These are phyloP conservation scores for Chydorus sphaericus DNA, from an alignment of 2,888 invertebrate genomes.

Conservation along the genomic window DNA sequence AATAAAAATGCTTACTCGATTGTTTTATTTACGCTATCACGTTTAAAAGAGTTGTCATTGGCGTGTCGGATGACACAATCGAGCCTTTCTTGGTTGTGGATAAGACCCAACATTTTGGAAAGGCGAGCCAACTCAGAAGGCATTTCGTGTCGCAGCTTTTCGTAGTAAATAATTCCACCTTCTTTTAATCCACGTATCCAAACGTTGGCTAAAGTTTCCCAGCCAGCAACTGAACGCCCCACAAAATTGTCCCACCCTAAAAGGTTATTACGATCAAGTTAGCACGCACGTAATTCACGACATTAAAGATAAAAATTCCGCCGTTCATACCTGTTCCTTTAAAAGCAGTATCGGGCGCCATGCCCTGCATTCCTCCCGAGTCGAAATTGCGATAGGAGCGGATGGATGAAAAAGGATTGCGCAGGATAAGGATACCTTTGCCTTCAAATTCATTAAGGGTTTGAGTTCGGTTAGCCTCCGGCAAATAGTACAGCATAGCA, in stretches of 20 bases:
- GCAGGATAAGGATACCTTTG: conserved; percentile 19
- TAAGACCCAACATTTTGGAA: conserved; percentile 15
- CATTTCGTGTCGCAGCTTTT: conserved; percentile 15
- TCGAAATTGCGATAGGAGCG: conserved; percentile 20
- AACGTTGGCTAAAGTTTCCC: conserved; percentile 19
- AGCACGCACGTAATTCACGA: background rate
- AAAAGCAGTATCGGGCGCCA: conserved; percentile 19
- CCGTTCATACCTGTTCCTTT: conserved; percentile 19
- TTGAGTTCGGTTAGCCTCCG: conserved; percentile 12
- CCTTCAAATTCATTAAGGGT: conserved; percentile 16
- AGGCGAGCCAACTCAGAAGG: conserved; percentile 15
- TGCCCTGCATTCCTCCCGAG: conserved; percentile 19
- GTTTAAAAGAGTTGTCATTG: conserved; percentile 13
- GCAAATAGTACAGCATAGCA: conserved; percentile 10
- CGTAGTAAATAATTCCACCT: conserved; percentile 18
- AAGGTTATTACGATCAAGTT: background rate
- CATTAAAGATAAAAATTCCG: too few relatives aligned
- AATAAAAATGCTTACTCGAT: conserved; percentile 5
- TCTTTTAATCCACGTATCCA: conserved; percentile 16
- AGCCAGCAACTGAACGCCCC: conserved; percentile 16
- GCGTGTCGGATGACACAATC: conserved; percentile 14
- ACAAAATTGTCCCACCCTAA: conserved; percentile 20
- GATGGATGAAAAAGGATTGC: conserved; percentile 20
- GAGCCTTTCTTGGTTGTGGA: conserved; percentile 14
- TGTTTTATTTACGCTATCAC: background rate